Conservation (phyloP, 2,797 vertebrate species). For the Sarcoramphus papa region DNA sequence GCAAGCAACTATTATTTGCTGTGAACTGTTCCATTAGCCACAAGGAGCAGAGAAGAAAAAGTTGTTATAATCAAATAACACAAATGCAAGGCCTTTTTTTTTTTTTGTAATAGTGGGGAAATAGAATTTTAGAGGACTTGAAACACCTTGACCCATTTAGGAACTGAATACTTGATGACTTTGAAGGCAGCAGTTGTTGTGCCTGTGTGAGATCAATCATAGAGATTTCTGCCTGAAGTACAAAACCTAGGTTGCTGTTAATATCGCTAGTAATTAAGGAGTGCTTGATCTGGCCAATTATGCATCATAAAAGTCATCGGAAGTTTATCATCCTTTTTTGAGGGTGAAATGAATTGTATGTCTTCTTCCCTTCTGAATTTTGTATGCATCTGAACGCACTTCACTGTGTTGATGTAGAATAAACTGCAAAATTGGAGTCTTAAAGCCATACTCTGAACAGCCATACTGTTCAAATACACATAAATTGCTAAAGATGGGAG, state of each 20-base stretch:
- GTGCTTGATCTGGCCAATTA: not conserved
- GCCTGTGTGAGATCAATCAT: conserved; percentile 37
- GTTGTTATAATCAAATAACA: not conserved
- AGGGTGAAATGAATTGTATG: not conserved
- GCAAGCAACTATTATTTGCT: not conserved
- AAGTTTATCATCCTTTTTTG: not conserved
- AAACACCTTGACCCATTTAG: conserved; percentile 50
- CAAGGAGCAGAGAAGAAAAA: not conserved
- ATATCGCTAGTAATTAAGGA: not conserved
- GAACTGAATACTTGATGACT: not conserved
- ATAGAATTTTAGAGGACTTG: not conserved
- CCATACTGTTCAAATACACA: not conserved
- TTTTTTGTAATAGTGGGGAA: not conserved
- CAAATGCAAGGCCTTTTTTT: not conserved
- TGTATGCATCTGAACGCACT: not conserved
- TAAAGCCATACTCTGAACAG: not conserved
- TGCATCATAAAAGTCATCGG: not conserved
- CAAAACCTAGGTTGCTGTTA: not conserved
- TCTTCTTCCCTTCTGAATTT: not conserved
- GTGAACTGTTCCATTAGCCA: not conserved
- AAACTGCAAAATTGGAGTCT: not conserved
- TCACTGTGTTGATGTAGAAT: not conserved
- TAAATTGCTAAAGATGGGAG: not conserved
- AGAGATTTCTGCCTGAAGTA: conserved; percentile 28
- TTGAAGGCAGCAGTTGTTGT: conserved; percentile 41